Conservation (phyloP, 2,797 vertebrate genomes). For the Denticeps clupeoides region DNA sequence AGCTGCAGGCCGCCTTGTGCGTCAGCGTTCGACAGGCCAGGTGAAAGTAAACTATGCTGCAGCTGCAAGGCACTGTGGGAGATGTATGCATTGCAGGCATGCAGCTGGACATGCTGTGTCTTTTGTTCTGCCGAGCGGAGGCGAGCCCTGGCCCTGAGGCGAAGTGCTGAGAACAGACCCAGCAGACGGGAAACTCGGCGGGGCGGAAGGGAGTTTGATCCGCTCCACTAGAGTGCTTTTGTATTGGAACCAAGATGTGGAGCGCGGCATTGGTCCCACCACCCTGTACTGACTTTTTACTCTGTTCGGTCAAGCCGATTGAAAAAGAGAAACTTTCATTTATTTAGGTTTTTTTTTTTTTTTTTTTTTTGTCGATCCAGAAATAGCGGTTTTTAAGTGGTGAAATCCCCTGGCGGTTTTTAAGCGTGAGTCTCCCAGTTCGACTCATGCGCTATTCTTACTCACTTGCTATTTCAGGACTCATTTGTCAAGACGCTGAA, state of each 20-base stretch:
- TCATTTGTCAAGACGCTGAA: slow-evolving; percentile 2
- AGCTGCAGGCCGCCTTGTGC: background rate
- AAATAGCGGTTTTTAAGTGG: no score
- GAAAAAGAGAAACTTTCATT: no score
- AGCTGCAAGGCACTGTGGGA: background rate
- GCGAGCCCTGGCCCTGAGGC: background rate
- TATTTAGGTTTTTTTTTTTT: no score
- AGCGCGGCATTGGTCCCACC: slow-evolving; percentile 2
- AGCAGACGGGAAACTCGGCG: background rate
- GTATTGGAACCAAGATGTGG: background rate
- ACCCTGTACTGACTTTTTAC: no score
- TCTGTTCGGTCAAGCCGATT: no score
- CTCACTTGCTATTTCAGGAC: background rate
- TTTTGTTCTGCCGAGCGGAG: background rate
- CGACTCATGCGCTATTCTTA: background rate
- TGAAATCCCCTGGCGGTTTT: background rate
- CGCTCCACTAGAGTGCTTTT: background rate
- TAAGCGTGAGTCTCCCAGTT: background rate
- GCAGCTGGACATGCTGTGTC: background rate
- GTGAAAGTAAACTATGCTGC: background rate
- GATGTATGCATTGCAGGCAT: background rate
- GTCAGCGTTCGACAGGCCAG: background rate
- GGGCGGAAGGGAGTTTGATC: slow-evolving; percentile 1
- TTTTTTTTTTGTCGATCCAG: no score
- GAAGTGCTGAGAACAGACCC: background rate